Evolutionary conservation across 1,140 invertebrate genomes (phyloP).

Genomic region (Cydia strobilella): DNA sequence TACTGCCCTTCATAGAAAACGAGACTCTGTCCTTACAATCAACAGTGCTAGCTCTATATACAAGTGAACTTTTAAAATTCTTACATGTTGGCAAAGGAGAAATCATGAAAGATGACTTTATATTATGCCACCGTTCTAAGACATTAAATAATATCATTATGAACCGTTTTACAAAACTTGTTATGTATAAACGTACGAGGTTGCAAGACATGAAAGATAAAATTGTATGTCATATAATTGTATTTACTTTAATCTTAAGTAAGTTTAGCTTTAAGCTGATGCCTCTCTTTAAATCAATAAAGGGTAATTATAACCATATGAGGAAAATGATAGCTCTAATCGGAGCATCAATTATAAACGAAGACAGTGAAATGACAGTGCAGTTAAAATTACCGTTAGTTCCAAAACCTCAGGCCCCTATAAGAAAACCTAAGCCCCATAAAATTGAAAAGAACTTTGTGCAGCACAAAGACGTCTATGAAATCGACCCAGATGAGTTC

Average conservation of each 20-base stretch:
- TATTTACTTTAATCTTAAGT: not conserved
- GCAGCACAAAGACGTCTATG: not conserved
- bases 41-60: not conserved
- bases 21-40: not conserved
- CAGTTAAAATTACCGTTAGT: no score
- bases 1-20: not conserved
- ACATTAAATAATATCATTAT: not conserved
- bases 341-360: not conserved
- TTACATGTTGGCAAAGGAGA: not conserved
- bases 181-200: not conserved
- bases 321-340: not conserved
- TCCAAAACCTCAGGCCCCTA: not conserved
- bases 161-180: not conserved
- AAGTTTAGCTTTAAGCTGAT: not conserved
- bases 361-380: not conserved
- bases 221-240: not conserved
- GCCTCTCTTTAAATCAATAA: not conserved
- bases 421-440: not conserved
- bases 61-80: not conserved
- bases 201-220: not conserved
- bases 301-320: not conserved
- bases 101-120: not conserved
- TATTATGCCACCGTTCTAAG: not conserved
- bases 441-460: not conserved
- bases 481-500: no score